Conservation (phyloP, 2,888 invertebrate genomes). For the Antheraea assamensis region DNA sequence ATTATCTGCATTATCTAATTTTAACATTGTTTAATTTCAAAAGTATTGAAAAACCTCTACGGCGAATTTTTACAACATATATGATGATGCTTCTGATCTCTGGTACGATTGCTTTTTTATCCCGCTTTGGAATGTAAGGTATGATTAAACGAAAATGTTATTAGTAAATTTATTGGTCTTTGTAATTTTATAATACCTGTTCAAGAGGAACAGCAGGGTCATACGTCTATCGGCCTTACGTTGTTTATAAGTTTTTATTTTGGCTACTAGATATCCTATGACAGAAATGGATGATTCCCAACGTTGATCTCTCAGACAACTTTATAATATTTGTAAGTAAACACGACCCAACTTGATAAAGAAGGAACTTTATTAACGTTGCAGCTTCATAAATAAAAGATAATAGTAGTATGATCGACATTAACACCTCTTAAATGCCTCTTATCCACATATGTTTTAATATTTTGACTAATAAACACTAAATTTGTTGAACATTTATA, state of each 20-base stretch:
- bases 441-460: too few species aligned
- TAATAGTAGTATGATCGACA: conserved; percentile 63
- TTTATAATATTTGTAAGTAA: conserved; percentile 58
- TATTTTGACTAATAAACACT: too few species aligned
- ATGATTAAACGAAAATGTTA: background rate
- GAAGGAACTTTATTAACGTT: conserved; percentile 69
- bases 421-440: conserved; percentile 48
- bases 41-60: background rate
- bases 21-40: background rate
- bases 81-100: too few species aligned
- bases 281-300: conserved; percentile 76
- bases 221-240: conserved; percentile 48
- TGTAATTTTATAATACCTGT: conserved; percentile 54
- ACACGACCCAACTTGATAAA: conserved; percentile 57
- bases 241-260: conserved; percentile 69
- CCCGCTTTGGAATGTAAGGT: too few species aligned
- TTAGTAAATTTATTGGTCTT: conserved; percentile 53
- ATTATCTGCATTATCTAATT: background rate
- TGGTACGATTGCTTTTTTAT: background rate
- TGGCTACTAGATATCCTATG: conserved; percentile 71
- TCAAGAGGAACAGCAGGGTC: conserved; percentile 57
- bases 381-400: conserved; percentile 63
- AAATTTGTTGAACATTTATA: too few species aligned
- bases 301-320: conserved; percentile 54
- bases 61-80: background rate